Evolutionary conservation across 2,888 invertebrate genomes (phyloP).

Genomic region (Tridacna crocea): DNA sequence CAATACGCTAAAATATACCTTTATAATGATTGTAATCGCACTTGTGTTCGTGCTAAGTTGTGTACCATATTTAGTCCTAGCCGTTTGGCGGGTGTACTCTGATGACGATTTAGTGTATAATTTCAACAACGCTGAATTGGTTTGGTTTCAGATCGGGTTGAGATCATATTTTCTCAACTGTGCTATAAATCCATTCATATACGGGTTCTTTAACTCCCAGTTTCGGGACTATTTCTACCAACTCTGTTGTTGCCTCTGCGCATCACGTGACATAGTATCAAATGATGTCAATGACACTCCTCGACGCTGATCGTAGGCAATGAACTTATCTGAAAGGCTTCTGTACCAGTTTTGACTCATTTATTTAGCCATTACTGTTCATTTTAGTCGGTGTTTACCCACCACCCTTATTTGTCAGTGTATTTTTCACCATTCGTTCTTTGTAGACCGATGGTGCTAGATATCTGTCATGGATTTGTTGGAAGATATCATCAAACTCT

Average conservation of each 20-base stretch:
- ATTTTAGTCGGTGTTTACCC: no score
- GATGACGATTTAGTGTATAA: slow-evolving; percentile 57
- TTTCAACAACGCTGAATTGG: slow-evolving; percentile 50
- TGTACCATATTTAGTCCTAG: slow-evolving; percentile 63
- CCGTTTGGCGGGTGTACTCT: slow-evolving; percentile 61
- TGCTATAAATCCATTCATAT: slow-evolving; percentile 68
- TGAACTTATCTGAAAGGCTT: no score
- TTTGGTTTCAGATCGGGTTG: slow-evolving; percentile 66
- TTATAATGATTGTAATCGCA: slow-evolving; percentile 66
- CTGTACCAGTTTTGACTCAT: no score
- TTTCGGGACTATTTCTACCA: slow-evolving; percentile 52
- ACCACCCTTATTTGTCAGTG: no score
- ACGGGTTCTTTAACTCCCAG: slow-evolving; percentile 70
- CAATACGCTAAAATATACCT: slow-evolving; percentile 64
- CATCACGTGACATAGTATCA: slow-evolving; percentile 17
- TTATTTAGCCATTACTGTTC: no score
- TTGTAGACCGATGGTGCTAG: no score
- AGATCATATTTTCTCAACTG: slow-evolving; percentile 67
- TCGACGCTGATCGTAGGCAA: neutral
- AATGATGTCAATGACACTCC: slow-evolving; percentile 17
- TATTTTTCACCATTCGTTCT: no score
- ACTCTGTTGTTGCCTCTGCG: slow-evolving; percentile 29
- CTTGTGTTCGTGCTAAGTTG: slow-evolving; percentile 66
- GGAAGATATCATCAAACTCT: no score
- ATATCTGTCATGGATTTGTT: no score